Conservation (phyloP, 2,797 vertebrate species). For the Siniperca obscura region DNA sequence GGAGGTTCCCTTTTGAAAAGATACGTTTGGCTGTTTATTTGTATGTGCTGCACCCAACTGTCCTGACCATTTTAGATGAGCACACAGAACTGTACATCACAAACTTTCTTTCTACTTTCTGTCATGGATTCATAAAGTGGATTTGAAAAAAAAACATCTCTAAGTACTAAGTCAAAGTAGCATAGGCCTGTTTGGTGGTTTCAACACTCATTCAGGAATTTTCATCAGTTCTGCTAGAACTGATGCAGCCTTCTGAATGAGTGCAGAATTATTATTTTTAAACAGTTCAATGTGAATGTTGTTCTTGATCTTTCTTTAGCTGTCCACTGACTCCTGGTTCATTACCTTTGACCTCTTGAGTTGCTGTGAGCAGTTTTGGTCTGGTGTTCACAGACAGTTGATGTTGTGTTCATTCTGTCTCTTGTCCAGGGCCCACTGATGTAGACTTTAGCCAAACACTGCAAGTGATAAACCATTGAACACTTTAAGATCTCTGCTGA, state of each 20-base stretch:
- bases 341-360: neutral
- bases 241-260: too few species aligned
- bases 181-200: neutral
- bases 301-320: neutral
- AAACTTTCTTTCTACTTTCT: too few species aligned
- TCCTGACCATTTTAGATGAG: neutral
- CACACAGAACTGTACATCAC: too few species aligned
- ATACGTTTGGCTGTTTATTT: slow-evolving; percentile 4
- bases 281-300: too few species aligned
- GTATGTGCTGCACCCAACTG: neutral
- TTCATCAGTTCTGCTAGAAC: neutral
- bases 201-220: too few species aligned
- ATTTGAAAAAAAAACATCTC: too few species aligned
- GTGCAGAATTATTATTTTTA: too few species aligned
- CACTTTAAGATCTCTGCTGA: neutral
- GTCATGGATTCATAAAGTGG: too few species aligned
- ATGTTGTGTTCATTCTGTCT: neutral
- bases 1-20: slow-evolving; percentile 18
- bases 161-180: neutral
- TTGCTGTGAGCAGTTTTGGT: neutral
- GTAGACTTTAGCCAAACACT: neutral
- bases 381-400: neutral
- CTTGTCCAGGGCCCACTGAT: neutral
- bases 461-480: neutral
- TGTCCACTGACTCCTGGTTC: neutral